Conservation (phyloP, 2,797 vertebrate species). For the Pygocentrus nattereri region DNA sequence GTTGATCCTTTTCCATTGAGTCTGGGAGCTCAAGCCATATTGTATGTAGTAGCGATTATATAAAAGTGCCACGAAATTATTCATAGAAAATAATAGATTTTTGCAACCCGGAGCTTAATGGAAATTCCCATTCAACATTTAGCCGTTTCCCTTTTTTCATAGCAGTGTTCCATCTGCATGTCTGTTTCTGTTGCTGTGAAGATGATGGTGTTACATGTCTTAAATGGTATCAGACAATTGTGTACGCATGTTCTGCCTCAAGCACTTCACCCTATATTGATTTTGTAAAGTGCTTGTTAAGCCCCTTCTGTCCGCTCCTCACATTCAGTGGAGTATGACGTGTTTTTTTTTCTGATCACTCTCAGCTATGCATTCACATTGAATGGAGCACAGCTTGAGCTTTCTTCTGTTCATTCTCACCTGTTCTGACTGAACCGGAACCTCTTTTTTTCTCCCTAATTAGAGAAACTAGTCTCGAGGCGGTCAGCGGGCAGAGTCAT, state of each 20-base stretch:
- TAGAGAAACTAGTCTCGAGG: conserved; percentile 67
- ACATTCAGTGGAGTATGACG: not conserved
- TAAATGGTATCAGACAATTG: conserved; percentile 28
- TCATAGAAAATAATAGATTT: too few relatives aligned
- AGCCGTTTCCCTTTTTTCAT: not conserved
- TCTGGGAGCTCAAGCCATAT: too few relatives aligned
- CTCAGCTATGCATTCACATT: conserved; percentile 32
- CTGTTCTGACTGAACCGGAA: not conserved
- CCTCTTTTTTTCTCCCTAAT: conserved; percentile 63
- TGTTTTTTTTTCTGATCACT: not conserved
- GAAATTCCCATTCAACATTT: not conserved
- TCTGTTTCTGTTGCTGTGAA: not conserved
- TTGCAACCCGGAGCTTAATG: not conserved
- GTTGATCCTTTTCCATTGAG: too few relatives aligned
- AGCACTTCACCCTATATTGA: conserved; percentile 33
- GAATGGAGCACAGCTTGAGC: conserved; percentile 12
- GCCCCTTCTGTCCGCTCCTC: not conserved
- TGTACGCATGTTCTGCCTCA: conserved; percentile 21
- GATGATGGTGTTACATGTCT: conserved; percentile 34
- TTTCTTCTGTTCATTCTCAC: not conserved
- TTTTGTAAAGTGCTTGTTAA: conserved; percentile 17
- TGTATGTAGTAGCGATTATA: too few relatives aligned
- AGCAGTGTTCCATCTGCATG: not conserved
- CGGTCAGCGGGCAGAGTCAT: conserved; percentile 58
- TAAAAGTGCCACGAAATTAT: too few relatives aligned